Evolutionary conservation across 2,113 vertebrate genomes (phyloP), one percentile per base, ranked within the genome.

Genomic region (Manacus vitellinus): DNA sequence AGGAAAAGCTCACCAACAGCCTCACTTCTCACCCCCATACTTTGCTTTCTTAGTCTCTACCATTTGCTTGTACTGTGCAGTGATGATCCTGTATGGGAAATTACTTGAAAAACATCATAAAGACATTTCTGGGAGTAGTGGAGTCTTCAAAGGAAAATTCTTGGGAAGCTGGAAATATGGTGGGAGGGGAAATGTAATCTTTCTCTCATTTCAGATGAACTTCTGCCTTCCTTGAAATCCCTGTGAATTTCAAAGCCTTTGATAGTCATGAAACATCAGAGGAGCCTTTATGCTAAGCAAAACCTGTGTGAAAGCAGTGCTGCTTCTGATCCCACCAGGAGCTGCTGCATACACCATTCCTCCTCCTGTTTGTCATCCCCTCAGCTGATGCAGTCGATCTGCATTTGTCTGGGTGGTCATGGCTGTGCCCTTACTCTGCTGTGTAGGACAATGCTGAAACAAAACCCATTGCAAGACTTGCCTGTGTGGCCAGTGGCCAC

Each of bases 201-300:
- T 95, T 89, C 70, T 86, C 81, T 95, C 75, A 71, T 97, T 94
- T 90, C 92, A 97, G 93, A 92, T 96, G 85, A 97, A 93, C 94
- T 97, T 94, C 92, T 95, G 83, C 65, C 79, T 91, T 93, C 85
- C 90, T 95, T 89, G 77, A 96, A 93, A 92, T 95, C 80, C 88
- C 51, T 75, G 85, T 91, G 94, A 88, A 96, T 95, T 96, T 95
- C 94, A 95, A 90, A 93, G 92, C 68, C 88, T 95, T 96, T 96
- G 88, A 93, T 91, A 95, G 82, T 77, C 58, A 67, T 37, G 76
- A 88, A 92, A 92, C 94, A 95, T 94, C 92, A 97, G 94, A 96
- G 41, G 30, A 93, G 56, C 61, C 75, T 96, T 96, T 96, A 86
- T 91, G 90, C 73, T 93, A 78, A 90, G 94, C 86, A 94, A 97